Evolutionary conservation across 2,113 vertebrate genomes (phyloP).

Genomic region (Pongo pygmaeus): DNA sequence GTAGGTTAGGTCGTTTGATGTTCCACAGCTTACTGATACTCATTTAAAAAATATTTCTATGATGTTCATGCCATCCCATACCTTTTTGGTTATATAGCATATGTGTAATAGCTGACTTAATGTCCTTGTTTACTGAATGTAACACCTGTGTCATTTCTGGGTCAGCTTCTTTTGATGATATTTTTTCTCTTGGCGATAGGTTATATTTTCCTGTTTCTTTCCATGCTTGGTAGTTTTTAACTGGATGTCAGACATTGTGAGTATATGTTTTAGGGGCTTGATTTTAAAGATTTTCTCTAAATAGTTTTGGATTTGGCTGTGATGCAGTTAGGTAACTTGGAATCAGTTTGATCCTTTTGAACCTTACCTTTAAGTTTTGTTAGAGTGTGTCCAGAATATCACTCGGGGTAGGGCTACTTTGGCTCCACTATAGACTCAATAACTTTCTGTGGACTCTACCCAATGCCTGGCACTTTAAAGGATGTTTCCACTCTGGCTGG

Average conservation of each 20-base stretch:
- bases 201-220: slow-evolving; percentile 33
- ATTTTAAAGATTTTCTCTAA: not conserved
- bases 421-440: not conserved
- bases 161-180: not conserved
- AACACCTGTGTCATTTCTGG: not conserved
- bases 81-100: not conserved
- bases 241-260: not conserved
- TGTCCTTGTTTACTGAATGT: not conserved
- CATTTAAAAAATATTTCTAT: not conserved
- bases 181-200: not conserved
- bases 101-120: not conserved
- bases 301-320: slow-evolving; percentile 27
- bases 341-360: not conserved
- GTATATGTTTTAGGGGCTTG: not conserved
- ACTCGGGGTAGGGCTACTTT: not conserved
- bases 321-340: not conserved
- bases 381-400: not conserved
- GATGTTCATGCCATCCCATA: not conserved
- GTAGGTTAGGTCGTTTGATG: not conserved
- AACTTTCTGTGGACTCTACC: not conserved
- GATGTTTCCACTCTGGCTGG: not conserved
- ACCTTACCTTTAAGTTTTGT: not conserved
- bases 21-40: not conserved
- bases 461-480: not conserved
- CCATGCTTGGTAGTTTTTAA: not conserved